Evolutionary conservation across 2,113 vertebrate genomes (phyloP).

Genomic region (Setophaga coronata): DNA sequence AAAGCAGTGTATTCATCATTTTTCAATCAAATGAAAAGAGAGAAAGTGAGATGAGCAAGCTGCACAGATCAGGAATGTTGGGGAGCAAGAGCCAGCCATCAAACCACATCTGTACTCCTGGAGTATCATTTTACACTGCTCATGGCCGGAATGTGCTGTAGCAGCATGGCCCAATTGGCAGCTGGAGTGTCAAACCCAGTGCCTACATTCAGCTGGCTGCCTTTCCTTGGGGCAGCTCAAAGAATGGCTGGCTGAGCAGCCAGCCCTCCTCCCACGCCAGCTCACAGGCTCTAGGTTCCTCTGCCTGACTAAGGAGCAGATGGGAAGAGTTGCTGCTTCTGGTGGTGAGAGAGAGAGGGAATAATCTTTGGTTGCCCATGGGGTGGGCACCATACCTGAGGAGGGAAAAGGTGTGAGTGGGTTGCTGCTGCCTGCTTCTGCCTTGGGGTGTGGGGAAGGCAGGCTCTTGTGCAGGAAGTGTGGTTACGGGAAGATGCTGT

Average conservation of each 20-base stretch:
- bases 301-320: background rate
- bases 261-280: fast-evolving
- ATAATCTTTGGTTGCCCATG: background rate
- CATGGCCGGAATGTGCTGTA: constrained; percentile 33
- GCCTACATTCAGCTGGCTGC: background rate
- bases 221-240: background rate
- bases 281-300: background rate
- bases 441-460: background rate
- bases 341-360: background rate
- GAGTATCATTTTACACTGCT: constrained; percentile 15
- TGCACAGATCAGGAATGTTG: background rate
- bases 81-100: background rate
- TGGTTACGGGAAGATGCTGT: background rate
- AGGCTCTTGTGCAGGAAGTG: background rate
- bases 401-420: background rate
- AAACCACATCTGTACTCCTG: constrained; percentile 25
- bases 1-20: background rate
- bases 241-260: background rate
- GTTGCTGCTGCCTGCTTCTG: background rate
- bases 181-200: background rate
- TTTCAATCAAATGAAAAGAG: background rate
- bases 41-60: background rate
- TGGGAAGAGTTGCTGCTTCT: background rate
- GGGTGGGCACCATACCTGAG: background rate
- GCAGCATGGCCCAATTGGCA: background rate